These are phyloP conservation scores for Drosophila diplacantha DNA, from an alignment of 2,888 invertebrate species.

Conservation along the genomic window DNA sequence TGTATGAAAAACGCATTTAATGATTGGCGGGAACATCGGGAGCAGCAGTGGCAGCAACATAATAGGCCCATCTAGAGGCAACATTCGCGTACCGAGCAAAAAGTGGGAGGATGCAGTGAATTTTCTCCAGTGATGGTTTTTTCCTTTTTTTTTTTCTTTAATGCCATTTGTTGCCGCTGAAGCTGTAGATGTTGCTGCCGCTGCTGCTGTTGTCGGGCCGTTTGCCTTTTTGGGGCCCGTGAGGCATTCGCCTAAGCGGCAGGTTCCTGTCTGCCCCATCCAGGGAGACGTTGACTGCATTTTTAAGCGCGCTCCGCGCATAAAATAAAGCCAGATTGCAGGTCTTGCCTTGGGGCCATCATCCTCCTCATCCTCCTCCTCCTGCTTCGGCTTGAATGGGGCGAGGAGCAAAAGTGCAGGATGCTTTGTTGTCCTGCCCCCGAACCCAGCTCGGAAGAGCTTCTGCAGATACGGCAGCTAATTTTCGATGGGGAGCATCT, in stretches of 20 bases:
- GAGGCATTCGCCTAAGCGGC: constrained; percentile 71
- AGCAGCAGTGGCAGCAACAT: constrained; percentile 44
- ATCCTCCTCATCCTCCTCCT: constrained; percentile 35
- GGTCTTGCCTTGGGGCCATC: constrained; percentile 45
- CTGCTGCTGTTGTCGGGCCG: constrained; percentile 61
- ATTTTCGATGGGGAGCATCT: constrained; percentile 53
- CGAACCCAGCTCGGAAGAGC: constrained; percentile 60
- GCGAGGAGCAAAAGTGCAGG: constrained; percentile 71
- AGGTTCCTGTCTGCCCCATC: constrained; percentile 65
- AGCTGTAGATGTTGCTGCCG: constrained; percentile 28
- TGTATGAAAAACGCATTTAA: constrained; percentile 69
- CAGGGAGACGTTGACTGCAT: constrained; percentile 67
- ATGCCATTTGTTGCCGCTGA: constrained; percentile 45
- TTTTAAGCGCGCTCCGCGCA: constrained; percentile 69
- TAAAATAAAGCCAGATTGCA: constrained; percentile 73
- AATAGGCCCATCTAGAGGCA: constrained; percentile 48
- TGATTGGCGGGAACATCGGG: constrained; percentile 63
- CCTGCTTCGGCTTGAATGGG: constrained; percentile 60
- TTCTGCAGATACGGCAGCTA: constrained; percentile 77
- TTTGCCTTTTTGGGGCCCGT: constrained; percentile 72
- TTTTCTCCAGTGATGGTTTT: constrained; percentile 56
- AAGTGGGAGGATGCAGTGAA: constrained; percentile 77
- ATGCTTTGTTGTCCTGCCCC: constrained; percentile 70
- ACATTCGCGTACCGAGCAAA: constrained; percentile 59
- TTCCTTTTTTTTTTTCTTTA: constrained; percentile 13